Evolutionary conservation across 2,113 vertebrate species (phyloP), one percentile per base, ranked within the genome.

Genomic region (Phylloscopus trochilus): DNA sequence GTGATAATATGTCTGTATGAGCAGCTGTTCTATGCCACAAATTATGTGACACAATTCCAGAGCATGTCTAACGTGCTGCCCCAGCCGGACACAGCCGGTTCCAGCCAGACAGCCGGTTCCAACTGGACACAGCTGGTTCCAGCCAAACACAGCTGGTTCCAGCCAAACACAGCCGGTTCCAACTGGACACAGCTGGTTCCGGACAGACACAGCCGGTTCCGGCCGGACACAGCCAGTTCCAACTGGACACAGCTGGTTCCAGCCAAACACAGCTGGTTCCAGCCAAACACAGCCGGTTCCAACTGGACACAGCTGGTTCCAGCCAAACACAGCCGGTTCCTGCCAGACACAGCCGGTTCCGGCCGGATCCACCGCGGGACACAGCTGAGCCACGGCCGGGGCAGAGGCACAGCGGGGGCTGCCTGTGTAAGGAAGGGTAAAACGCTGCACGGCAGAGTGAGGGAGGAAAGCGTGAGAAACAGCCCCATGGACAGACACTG

Each of bases 341-440:
- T n/a, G 53, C 13, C 7, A 7, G 31, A 20, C 12, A 19, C 14
- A 58, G 30, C 13, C 0, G 0, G 35, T 6, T 68, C 44, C 73
- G 13, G 1, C 10, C 0, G 0, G 31, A 3, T 41, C 3, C 43
- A 2, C 3, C 0, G 0, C 41, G 16, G 23, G 79, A 30, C 2
- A 1, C 0, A 0, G 13, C 30, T 27, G 35, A n/a, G 30, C 20
- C 3, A 0, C 3, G 8, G 69, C 9, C 0, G 0, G 2, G 15
- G 10, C 2, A 0, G 8, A 4, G 6, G 19, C 0, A 2, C 9
- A 0, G 1, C 0, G 0, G 8, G 23, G 3, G 35, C 18, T 2
- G 9, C 0, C 0, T 2, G 4, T 18, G 31, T 39, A 26, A 30
- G 22, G 30, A 64, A 18, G 14, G 14, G 12, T 1, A 60, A 37